Evolutionary conservation across 2,888 invertebrate genomes (phyloP).

Genomic region (Trilocha varians): DNA sequence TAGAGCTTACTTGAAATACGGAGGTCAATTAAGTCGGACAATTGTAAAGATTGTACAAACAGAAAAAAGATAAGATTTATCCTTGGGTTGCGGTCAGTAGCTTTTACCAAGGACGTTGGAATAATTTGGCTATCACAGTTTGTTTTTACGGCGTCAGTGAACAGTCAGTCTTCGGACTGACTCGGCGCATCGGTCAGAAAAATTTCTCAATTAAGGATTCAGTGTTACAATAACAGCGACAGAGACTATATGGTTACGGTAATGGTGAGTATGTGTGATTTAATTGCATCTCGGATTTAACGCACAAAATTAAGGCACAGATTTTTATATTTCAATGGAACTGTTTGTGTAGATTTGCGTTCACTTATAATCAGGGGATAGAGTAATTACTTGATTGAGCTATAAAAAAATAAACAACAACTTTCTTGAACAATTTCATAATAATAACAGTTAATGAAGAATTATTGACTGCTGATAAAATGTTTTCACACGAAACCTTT

Average conservation of each 20-base stretch:
- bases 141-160: conserved; percentile 53
- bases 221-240: conserved; percentile 49
- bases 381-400: too few species aligned
- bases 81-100: conserved; percentile 60
- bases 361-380: too few species aligned
- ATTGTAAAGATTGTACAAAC: conserved; percentile 40
- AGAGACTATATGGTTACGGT: conserved; percentile 52
- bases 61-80: conserved; percentile 42
- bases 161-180: conserved; percentile 31
- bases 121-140: conserved; percentile 46
- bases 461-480: neutral
- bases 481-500: neutral
- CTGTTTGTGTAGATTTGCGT: too few species aligned
- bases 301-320: too few species aligned
- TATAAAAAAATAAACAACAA: too few species aligned
- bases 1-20: neutral
- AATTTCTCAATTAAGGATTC: conserved; percentile 57
- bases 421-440: too few species aligned
- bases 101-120: conserved; percentile 50
- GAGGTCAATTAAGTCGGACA: conserved; percentile 23
- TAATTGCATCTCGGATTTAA: too few species aligned
- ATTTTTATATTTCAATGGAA: too few species aligned
- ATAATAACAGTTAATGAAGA: neutral
- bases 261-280: too few species aligned
- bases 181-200: conserved; percentile 31